These are phyloP conservation scores for Mythimna vitellina DNA, from an alignment of 2,888 invertebrate species.

Conservation along the genomic window DNA sequence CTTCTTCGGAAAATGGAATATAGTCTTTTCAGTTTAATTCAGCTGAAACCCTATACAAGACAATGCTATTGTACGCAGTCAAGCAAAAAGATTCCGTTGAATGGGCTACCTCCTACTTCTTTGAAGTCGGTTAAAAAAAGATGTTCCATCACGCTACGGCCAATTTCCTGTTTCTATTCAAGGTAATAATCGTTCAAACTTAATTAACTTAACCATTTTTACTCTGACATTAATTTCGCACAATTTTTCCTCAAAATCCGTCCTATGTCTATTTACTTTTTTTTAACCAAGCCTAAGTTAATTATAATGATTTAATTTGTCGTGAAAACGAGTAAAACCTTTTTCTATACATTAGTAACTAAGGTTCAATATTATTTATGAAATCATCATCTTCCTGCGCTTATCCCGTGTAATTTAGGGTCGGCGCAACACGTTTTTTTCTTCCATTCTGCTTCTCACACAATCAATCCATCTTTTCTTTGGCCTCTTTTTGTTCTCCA, in stretches of 20 bases:
- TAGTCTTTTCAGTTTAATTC: slow-evolving; percentile 4
- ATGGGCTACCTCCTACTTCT: neutral
- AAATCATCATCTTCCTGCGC: no score
- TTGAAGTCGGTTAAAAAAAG: slow-evolving; percentile 23
- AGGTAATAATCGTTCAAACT: slow-evolving; percentile 45
- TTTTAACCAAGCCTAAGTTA: slow-evolving; percentile 16
- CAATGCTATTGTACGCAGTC: neutral
- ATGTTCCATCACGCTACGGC: slow-evolving; percentile 36
- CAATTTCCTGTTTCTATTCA: slow-evolving; percentile 69
- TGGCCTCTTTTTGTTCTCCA: no score
- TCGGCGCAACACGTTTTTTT: no score
- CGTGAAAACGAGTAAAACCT: neutral
- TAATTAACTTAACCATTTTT: slow-evolving; percentile 41
- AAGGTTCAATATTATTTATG: neutral
- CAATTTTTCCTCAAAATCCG: slow-evolving; percentile 7
- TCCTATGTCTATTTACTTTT: slow-evolving; percentile 10
- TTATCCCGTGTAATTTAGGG: no score
- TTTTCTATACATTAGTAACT: neutral
- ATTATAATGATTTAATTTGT: slow-evolving; percentile 6
- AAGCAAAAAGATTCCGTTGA: slow-evolving; percentile 17
- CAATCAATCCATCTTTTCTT: no score
- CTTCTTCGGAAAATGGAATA: neutral
- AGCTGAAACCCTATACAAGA: neutral
- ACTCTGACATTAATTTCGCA: neutral
- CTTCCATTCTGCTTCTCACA: no score